Conservation (phyloP, 2,113 vertebrate genomes). For the Aphelocoma coerulescens region DNA sequence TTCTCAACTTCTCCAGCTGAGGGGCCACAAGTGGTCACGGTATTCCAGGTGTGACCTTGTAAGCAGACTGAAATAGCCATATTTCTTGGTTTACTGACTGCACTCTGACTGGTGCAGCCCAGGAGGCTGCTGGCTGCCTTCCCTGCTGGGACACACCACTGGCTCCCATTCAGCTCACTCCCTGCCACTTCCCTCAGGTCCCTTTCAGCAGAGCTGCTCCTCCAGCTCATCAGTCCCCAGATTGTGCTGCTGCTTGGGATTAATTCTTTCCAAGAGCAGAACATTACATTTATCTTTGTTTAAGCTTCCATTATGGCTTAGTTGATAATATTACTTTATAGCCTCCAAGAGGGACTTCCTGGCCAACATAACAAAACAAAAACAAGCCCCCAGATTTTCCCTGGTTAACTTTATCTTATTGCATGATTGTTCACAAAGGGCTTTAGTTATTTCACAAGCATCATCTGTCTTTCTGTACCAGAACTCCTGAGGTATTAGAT, state of each 20-base stretch:
- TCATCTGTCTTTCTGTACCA: background rate
- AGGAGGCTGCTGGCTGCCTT: background rate
- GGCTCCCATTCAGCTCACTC: background rate
- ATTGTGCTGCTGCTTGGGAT: background rate
- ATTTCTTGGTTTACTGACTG: background rate
- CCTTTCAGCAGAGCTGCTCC: background rate
- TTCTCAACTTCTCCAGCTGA: background rate
- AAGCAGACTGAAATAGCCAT: background rate
- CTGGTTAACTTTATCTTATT: background rate
- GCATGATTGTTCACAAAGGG: background rate
- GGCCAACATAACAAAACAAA: background rate
- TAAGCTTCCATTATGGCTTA: background rate
- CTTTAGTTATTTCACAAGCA: background rate
- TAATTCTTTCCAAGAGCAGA: background rate
- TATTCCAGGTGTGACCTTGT: background rate
- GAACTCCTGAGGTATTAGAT: constrained; percentile 1
- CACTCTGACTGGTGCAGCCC: background rate
- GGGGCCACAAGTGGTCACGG: background rate
- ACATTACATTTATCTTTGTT: background rate
- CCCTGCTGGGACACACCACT: background rate
- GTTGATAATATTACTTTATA: background rate
- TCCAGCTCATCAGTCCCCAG: background rate
- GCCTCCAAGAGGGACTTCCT: background rate
- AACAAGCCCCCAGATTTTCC: background rate
- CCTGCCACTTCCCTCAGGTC: background rate